These are phyloP conservation scores for Equus quagga DNA, from an alignment of 2,113 vertebrate genomes.

Conservation along the genomic window DNA sequence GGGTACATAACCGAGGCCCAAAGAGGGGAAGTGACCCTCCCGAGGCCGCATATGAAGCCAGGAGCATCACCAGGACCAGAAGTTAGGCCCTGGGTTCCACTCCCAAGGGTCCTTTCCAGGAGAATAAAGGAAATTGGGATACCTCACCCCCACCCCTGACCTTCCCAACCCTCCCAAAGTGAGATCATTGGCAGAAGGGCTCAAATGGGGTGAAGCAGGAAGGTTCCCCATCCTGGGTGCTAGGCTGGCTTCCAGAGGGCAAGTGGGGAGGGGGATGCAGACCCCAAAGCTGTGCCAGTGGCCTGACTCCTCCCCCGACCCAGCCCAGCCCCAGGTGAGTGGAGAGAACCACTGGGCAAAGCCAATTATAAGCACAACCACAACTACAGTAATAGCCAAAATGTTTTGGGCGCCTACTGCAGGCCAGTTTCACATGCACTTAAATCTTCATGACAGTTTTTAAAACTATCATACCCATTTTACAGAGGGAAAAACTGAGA, in stretches of 20 bases:
- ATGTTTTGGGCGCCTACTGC: not conserved
- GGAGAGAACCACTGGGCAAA: not conserved
- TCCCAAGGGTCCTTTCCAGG: not conserved
- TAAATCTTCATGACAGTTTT: not conserved
- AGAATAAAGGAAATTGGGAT: not conserved
- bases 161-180: not conserved
- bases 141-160: not conserved
- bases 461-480: slow-evolving; percentile 10
- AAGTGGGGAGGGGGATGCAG: not conserved
- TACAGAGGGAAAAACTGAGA: slow-evolving; percentile 34
- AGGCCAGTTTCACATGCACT: not conserved
- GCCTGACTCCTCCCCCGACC: not conserved
- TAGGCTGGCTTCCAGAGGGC: not conserved
- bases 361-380: not conserved
- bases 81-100: not conserved
- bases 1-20: not conserved
- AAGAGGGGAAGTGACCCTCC: not conserved
- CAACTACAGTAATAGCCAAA: not conserved
- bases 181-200: not conserved
- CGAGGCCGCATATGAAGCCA: not conserved
- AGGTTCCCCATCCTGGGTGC: no score
- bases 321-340: no score
- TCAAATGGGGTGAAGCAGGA: not conserved
- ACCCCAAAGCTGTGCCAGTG: not conserved
- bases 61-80: not conserved